phyloP scores from a whole-genome alignment of 2,797 vertebrate species.

The Enteromius paludinosus region DNA sequence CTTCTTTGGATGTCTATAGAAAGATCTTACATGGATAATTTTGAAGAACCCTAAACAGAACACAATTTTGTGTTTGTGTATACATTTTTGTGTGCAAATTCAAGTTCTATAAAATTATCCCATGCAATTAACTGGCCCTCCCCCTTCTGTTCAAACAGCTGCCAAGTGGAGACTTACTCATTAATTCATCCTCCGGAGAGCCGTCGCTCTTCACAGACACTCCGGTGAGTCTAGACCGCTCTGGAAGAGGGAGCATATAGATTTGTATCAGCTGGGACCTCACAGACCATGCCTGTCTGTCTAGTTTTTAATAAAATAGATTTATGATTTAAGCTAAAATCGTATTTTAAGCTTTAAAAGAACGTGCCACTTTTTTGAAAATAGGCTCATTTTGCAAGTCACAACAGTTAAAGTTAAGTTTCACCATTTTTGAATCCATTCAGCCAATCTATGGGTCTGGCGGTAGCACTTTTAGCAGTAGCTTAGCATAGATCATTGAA shows the following conservation, averaged over 20 bases:
- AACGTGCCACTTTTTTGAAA: too few relatives aligned
- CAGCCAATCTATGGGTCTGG: too few relatives aligned
- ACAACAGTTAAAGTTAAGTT: too few relatives aligned
- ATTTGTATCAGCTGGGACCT: constrained; percentile 21
- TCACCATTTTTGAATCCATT: too few relatives aligned
- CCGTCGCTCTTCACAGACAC: constrained; percentile 81
- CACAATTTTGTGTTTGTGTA: not conserved
- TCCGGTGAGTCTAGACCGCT: constrained; percentile 75
- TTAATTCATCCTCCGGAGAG: constrained; percentile 82
- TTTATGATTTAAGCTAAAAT: not conserved
- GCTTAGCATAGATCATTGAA: too few relatives aligned
- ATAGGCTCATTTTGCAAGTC: too few relatives aligned
- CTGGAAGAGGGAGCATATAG: constrained; percentile 33
- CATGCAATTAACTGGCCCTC: constrained; percentile 42
- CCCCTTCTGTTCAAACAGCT: constrained; percentile 73
- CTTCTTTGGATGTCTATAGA: not conserved
- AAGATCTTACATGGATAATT: not conserved
- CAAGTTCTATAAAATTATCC: constrained; percentile 2
- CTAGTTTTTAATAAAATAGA: not conserved
- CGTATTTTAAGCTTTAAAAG: not conserved
- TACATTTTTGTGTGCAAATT: not conserved
- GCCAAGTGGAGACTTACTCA: constrained; percentile 84
- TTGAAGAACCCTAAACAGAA: not conserved
- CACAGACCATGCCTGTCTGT: constrained; percentile 26
- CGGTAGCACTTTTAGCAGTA: too few relatives aligned